Evolutionary conservation across 2,113 vertebrate genomes (phyloP).

Genomic region (Podocnemis expansa): DNA sequence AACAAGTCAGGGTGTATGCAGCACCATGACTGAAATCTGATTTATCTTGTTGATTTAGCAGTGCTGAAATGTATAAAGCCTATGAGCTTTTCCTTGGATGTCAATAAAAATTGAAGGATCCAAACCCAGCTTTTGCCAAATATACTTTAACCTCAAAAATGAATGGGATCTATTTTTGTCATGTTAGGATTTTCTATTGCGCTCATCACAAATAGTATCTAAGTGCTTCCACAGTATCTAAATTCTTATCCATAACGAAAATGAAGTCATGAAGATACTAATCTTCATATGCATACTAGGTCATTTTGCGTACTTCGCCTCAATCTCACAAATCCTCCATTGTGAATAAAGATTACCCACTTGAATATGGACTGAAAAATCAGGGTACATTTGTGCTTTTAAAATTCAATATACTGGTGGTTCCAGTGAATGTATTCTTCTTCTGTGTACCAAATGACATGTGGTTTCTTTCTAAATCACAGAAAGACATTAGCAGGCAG

Average conservation of each 20-base stretch:
- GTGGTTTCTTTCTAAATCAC: slow-evolving; percentile 70
- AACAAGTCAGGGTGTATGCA: neutral
- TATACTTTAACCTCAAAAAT: neutral
- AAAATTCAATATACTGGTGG: slow-evolving; percentile 49
- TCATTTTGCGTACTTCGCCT: neutral
- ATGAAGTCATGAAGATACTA: neutral
- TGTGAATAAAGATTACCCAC: neutral
- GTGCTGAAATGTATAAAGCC: neutral
- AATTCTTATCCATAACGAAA: neutral
- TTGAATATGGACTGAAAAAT: neutral
- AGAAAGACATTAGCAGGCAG: slow-evolving; percentile 62
- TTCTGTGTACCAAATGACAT: slow-evolving; percentile 68
- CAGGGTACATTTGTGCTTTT: slow-evolving; percentile 58
- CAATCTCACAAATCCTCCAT: neutral
- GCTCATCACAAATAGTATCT: neutral
- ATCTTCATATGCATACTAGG: neutral
- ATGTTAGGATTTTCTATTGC: neutral
- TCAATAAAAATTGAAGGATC: neutral
- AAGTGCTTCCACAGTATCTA: neutral
- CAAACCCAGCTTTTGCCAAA: neutral
- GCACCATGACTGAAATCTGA: neutral
- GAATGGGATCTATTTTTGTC: neutral
- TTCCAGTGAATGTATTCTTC: slow-evolving; percentile 71
- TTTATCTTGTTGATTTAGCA: slow-evolving; percentile 10
- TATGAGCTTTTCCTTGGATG: neutral